phyloP scores from a whole-genome alignment of 1,140 invertebrate species.

The Pogonomyrmex barbatus region DNA sequence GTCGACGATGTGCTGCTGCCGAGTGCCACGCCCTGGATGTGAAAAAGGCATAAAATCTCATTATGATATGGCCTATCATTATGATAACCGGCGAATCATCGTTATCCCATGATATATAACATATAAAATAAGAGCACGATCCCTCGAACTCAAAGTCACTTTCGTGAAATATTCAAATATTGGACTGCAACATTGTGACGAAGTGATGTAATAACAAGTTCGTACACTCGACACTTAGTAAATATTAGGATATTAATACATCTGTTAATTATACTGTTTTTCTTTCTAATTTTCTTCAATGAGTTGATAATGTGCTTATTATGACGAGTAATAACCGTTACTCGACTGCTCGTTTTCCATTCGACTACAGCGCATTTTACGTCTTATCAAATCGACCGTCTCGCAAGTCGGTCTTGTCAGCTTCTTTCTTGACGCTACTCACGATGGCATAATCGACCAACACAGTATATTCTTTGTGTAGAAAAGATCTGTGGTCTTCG shows the following conservation, averaged over 20 bases:
- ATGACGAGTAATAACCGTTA: background rate
- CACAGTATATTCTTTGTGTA: slow-evolving; percentile 51
- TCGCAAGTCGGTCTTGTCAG: slow-evolving; percentile 47
- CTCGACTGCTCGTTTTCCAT: slow-evolving; percentile 30
- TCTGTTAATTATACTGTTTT: background rate
- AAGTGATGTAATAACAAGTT: background rate
- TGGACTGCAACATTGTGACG: background rate
- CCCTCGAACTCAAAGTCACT: background rate
- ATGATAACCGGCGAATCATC: background rate
- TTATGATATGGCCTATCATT: slow-evolving; percentile 22
- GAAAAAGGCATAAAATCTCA: slow-evolving; percentile 60
- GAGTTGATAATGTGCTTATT: slow-evolving; percentile 8
- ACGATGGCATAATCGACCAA: slow-evolving; percentile 56
- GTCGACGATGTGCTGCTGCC: slow-evolving; percentile 16
- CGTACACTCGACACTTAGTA: background rate
- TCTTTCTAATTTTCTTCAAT: slow-evolving; percentile 10
- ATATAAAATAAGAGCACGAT: background rate
- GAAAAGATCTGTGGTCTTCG: slow-evolving; percentile 26
- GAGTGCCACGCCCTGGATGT: slow-evolving; percentile 60
- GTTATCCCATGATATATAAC: slow-evolving; percentile 4
- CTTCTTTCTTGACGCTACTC: slow-evolving; percentile 32
- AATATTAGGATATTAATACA: slow-evolving; percentile 3
- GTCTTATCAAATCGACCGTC: slow-evolving; percentile 54
- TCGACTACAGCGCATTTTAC: slow-evolving; percentile 50
- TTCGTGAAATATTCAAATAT: background rate